Base-by-base conservation (phyloP, 2,113 vertebrate species). In the Laticauda colubrina region DNA sequence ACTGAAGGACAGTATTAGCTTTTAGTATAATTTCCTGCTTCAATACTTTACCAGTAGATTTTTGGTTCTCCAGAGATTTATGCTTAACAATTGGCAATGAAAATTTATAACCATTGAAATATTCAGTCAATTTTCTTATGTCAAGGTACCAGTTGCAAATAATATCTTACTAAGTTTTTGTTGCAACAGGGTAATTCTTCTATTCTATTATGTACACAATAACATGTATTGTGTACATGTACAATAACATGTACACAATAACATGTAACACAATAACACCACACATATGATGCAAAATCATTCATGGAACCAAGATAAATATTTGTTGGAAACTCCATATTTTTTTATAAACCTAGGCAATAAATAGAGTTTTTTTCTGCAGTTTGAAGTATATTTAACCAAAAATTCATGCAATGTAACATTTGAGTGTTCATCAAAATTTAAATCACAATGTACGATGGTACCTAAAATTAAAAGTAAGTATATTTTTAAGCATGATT, bases 151-250 rank as follows among this genome's bases (percentile, higher is more conserved):
- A 90, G 4, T 92, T 89, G 15, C 9, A 75, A 26, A 85, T n/a
- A 59, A 87, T 91, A 43, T 85, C 0, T 2, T 14, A 18, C 55
- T 95, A 34, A 87, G 21, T 90, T 94, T 95, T 96, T 59, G 85
- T 85, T 56, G 85, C 23, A 87, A 4, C 53, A 26, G 43, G 93
- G 34, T 26, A 86, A 39, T 57, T 45, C 11, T 23, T 64, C 61
- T 64, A n/a, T 64, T 64, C 10, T 29, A n/a, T 29, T 1, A 48
- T 88, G 5, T 92, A 54, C 55, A 20, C 87, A 93, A 88, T 93
- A 94, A 39, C 34, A 39, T 39, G 34, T 39, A 39, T 39, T 39
- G 34, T 39, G 34, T 39, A 39, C 34, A 39, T 39, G 34, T 39
- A 39, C 34, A 39, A 39, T 39, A 39, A 39, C 34, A 39, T 39